A percentile compares a stretch with the other conserved stretches of the same genome.
These are phyloP conservation scores for Urosaurus nigricauda DNA, from an alignment of 2,797 vertebrate species.

Conservation along the genomic window DNA sequence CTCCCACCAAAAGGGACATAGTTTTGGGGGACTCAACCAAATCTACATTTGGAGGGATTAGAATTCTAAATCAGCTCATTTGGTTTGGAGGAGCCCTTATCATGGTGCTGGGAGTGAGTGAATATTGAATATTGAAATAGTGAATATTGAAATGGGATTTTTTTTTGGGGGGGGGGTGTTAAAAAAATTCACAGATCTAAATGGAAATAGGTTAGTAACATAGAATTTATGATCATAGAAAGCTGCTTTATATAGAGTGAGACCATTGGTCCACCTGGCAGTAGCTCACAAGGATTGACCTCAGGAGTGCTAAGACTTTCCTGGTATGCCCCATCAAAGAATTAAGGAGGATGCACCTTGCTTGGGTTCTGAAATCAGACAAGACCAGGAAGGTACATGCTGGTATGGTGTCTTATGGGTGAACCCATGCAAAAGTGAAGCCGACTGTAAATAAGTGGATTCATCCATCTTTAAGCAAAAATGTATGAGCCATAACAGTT, in stretches of 20 bases:
- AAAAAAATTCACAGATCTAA: background rate
- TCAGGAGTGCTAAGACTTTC: too few species aligned
- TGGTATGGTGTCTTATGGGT: background rate
- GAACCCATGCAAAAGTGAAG: background rate
- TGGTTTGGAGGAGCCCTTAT: background rate
- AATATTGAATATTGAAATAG: too few species aligned
- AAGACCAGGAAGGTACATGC: too few species aligned
- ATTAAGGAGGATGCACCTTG: too few species aligned
- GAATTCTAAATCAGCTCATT: background rate
- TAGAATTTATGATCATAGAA: too few species aligned
- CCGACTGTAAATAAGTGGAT: background rate
- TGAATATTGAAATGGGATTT: background rate
- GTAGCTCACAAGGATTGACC: too few species aligned
- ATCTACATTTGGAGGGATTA: background rate
- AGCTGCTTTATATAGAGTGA: too few species aligned
- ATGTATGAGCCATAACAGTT: background rate
- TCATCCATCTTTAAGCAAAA: background rate
- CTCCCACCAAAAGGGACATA: background rate
- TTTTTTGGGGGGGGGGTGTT: background rate
- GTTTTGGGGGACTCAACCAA: background rate
- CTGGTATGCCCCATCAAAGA: too few species aligned
- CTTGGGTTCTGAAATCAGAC: too few species aligned
- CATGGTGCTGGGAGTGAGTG: background rate
- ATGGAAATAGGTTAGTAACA: background rate
- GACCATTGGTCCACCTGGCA: too few species aligned